Evolutionary conservation across 2,113 vertebrate genomes (phyloP), one percentile per base, ranked within the genome.

Genomic region (Heteronetta atricapilla): DNA sequence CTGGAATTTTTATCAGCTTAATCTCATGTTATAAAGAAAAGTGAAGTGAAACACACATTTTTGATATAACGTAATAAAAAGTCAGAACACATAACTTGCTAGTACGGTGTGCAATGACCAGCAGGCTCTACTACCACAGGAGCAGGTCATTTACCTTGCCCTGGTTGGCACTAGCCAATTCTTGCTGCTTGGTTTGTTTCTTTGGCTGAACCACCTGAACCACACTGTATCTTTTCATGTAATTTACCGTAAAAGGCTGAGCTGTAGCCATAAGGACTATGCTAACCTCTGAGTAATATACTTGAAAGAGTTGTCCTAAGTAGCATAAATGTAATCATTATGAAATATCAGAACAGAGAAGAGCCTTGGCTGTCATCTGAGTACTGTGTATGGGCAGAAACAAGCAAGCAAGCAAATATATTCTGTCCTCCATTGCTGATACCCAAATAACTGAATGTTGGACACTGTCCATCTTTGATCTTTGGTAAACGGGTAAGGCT

Each of bases 1-100:
- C 77, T 90, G 93, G 88, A 96, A 88, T 94, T 95, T 92, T 91
- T 96, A 93, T 95, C 80, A 76, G 48, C 40, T 83, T 91, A 86
- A 68, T 89, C 82, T 94, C 36, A 63, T 40, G 38, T 93, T 91
- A 52, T 64, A 86, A 90, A 23, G 56, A 86, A 90, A 95, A 95
- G 53, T 78, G 75, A 89, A 93, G 38, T 20, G 20, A 93, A 91
- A 77, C 46, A 62, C 75, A 82, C 75, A 34, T 73, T 88, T 91
- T 86, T 88, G 0, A 53, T 88, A 67, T 74, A 90, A 90, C 48
- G 52, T 46, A 90, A 86, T 89, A 86, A 87, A 83, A 94, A 31
- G 29, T 52, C 63, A 60, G 80, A 94, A 50, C 13, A 40, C 17
- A 3, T 55, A 86, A 21, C 60, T 83, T 81, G 40, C 44, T 94